Base-by-base conservation (phyloP, 2,797 vertebrate genomes). In the Lagodon rhomboides region DNA sequence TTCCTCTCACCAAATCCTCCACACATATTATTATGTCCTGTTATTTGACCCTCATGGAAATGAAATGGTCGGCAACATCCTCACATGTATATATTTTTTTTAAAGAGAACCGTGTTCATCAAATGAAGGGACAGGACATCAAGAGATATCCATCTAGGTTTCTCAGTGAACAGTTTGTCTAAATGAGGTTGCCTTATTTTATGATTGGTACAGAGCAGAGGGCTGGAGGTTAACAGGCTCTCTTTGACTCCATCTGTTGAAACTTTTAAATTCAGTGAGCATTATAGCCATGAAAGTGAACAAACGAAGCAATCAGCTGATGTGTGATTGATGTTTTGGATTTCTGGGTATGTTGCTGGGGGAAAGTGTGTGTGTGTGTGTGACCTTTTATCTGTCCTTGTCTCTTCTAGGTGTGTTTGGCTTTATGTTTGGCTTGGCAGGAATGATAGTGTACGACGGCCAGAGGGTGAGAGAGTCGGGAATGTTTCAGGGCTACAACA, bases 401-500 rank as follows among this genome's bases (percentile, higher is more conserved):
- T 74, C 10, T 86, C 65, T 68, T 78, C 7, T 92, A 97, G 98
- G 98, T 68, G 88, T 98, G 80, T 99, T 99, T 76, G 95, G 98
- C 75, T 95, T 98, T 75, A 80, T 97, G 82, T 97, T 99, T 82
- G 97, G 97, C 75, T 73, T 97, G 44, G 86, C 96, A 77, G 98
- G 98, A 66, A 98, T 99, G 88, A 93, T 97, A 38, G 88, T 94
- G 78, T 98, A 97, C 34, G 98, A 99, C 44, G 96, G 97, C 44
- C 87, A 95, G 58, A 91, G 94, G 2, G 92, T 99, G 67, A 94
- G 86, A 56, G 91, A 97, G 86, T 92, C 92, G 1, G 98, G 98
- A 82, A 96, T 99, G 94, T 99, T 99, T 92, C 98, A 99, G 93
- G 98, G 98, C 74, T 99, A 98, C 95, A 98, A 94, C 89, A 88